Base-by-base conservation (phyloP, 2,113 vertebrate species). In the Thamnaconus septentrionalis region DNA sequence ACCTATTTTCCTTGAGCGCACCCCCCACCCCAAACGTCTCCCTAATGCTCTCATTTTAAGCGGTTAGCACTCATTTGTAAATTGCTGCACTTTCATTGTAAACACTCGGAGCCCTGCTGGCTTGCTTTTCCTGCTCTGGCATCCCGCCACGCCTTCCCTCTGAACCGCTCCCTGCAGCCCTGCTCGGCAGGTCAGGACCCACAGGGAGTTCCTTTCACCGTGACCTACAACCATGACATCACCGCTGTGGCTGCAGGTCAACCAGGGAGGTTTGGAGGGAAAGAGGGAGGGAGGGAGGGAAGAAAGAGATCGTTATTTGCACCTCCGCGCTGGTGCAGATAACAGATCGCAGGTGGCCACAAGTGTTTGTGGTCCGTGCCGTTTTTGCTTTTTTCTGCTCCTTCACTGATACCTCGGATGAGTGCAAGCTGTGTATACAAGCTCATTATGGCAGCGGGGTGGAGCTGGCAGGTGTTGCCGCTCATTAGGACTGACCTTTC, bases 401-500 rank as follows among this genome's bases (percentile, higher is more conserved):
- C 53, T 53, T 45, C 18, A 31, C 2, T 31, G 18, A 31, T 49
- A 18, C 7, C 48, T 49, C 43, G 51, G 64, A 49, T 51, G 58
- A 80, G 49, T 48, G 41, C 61, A 3, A 6, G 7, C 63, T 48
- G 66, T 57, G 54, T 63, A 73, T 57, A 63, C 69, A 46, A 59
- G 44, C 42, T 56, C 62, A 78, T 64, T 8, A 58, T 59, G 78
- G 53, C 68, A 47, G 56, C 53, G 58, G 51, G 61, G 60, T 69
- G 53, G 73, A 60, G 67, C 42, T 72, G 73, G 60, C 76, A 75
- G 76, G 74, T 84, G 82, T 76, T 73, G 51, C 59, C 71, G 59
- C 63, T 79, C 69, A 53, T 81, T 68, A 68, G 66, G 58, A 60
- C 63, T 61, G 18, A 31, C 18, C 18, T 31, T 31, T 31, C 18